Percentiles rank a stretch among this genome's conserved stretches.
phyloP scores from a whole-genome alignment of 2,113 vertebrate species.

The Corynorhinus townsendii region DNA sequence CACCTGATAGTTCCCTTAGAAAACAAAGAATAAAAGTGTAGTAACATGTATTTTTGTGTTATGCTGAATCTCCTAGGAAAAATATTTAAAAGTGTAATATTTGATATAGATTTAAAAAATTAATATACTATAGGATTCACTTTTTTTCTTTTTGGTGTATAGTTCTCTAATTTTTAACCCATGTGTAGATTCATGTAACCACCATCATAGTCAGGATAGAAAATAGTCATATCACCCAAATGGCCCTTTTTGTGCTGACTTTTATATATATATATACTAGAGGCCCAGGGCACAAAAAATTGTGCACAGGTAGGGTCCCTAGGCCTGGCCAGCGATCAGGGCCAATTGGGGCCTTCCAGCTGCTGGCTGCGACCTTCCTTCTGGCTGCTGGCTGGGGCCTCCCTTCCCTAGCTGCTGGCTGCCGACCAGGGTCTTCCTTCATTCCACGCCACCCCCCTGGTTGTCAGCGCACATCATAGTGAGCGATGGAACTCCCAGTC shows the following conservation, averaged over 20 bases:
- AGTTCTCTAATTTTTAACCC: not conserved
- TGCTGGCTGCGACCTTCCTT: too few relatives aligned
- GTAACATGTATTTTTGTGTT: not conserved
- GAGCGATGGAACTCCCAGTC: too few relatives aligned
- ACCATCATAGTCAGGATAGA: not conserved
- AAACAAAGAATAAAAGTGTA: not conserved
- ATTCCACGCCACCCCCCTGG: too few relatives aligned
- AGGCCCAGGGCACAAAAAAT: too few relatives aligned
- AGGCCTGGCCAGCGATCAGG: too few relatives aligned
- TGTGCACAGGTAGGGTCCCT: too few relatives aligned
- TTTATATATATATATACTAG: too few relatives aligned
- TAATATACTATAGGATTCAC: not conserved
- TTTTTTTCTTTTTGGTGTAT: not conserved
- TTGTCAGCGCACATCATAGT: too few relatives aligned
- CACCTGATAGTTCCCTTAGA: not conserved
- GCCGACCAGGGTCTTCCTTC: too few relatives aligned
- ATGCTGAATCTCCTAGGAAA: not conserved
- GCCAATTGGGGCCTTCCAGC: too few relatives aligned
- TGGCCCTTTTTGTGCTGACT: not conserved
- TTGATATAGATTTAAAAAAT: not conserved
- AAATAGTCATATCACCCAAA: not conserved
- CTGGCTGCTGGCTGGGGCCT: too few relatives aligned
- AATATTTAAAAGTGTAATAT: not conserved
- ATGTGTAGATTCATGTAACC: not conserved
- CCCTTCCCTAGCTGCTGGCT: too few relatives aligned